Conservation (phyloP, 2,113 vertebrate species). For the Oreochromis niloticus region DNA sequence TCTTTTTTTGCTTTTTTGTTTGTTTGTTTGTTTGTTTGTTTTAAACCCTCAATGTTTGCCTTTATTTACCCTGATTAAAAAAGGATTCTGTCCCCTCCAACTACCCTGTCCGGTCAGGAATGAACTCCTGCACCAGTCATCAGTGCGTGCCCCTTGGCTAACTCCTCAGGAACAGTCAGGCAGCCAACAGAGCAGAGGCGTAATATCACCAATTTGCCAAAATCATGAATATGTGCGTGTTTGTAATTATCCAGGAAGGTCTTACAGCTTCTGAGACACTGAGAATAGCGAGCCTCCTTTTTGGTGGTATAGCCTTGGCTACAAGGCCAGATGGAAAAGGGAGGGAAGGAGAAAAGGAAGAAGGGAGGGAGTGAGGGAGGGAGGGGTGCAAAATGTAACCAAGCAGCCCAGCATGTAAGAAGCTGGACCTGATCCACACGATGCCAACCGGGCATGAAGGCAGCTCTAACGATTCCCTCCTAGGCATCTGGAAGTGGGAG, state of each 20-base stretch:
- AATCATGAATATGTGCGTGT: slow-evolving; percentile 32
- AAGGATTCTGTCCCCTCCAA: background rate
- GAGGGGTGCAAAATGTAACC: slow-evolving; percentile 54
- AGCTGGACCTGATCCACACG: slow-evolving; percentile 51
- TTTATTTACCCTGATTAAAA: slow-evolving; percentile 22
- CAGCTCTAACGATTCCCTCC: slow-evolving; percentile 55
- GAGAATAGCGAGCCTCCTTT: slow-evolving; percentile 36
- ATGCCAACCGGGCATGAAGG: slow-evolving; percentile 65
- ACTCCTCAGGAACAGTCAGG: slow-evolving; percentile 25
- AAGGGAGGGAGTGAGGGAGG: slow-evolving; percentile 13
- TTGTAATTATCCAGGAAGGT: slow-evolving; percentile 50
- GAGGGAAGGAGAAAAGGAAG: slow-evolving; percentile 24
- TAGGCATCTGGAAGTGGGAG: slow-evolving; percentile 61
- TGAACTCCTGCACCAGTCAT: background rate
- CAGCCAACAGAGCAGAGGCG: slow-evolving; percentile 30
- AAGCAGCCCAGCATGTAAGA: slow-evolving; percentile 46
- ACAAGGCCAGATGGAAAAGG: slow-evolving; percentile 42
- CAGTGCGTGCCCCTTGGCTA: slow-evolving; percentile 39
- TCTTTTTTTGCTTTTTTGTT: background rate
- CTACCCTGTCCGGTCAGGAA: background rate
- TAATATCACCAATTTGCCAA: slow-evolving; percentile 57
- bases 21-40: background rate
- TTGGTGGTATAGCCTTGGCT: slow-evolving; percentile 48
- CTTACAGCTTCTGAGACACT: slow-evolving; percentile 13
- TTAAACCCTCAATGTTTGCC: background rate